Evolutionary conservation across 2,797 vertebrate genomes (phyloP).

Genomic region (Lacerta agilis): DNA sequence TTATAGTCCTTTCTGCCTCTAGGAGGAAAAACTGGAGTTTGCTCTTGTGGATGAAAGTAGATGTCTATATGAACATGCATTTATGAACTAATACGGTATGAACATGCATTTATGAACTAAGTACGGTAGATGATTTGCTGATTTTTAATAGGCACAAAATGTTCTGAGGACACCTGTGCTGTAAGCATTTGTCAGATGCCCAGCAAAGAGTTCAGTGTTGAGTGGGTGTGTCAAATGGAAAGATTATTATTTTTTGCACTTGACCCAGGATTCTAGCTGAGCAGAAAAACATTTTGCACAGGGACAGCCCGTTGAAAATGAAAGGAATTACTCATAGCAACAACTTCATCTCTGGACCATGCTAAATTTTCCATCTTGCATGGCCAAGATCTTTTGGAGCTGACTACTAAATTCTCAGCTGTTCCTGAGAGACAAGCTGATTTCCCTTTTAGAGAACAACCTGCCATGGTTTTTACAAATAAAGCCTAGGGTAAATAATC

Average conservation of each 20-base stretch:
- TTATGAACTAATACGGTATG: too few relatives aligned
- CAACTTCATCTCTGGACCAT: constrained; percentile 7
- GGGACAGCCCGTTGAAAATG: neutral
- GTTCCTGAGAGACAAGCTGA: constrained; percentile 21
- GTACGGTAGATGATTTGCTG: neutral
- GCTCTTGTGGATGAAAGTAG: neutral
- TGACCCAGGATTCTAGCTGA: neutral
- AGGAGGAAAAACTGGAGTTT: neutral
- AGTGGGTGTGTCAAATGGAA: neutral
- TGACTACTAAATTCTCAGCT: constrained; percentile 13
- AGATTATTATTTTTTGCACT: neutral
- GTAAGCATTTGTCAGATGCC: neutral
- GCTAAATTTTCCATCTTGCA: constrained; percentile 18
- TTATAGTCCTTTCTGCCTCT: neutral
- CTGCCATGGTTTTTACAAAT: neutral
- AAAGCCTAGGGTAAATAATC: neutral
- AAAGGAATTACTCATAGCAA: neutral
- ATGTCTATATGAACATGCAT: neutral
- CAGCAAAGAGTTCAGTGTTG: neutral
- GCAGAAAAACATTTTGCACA: neutral
- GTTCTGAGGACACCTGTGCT: neutral
- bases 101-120: neutral
- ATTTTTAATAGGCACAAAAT: neutral
- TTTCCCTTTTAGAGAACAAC: constrained; percentile 23
- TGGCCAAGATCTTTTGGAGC: constrained; percentile 16